Percentiles rank a stretch among this genome's conserved stretches.
Evolutionary conservation across 2,888 invertebrate genomes (phyloP).

Genomic region (Nephrocerus scutellatus): DNA sequence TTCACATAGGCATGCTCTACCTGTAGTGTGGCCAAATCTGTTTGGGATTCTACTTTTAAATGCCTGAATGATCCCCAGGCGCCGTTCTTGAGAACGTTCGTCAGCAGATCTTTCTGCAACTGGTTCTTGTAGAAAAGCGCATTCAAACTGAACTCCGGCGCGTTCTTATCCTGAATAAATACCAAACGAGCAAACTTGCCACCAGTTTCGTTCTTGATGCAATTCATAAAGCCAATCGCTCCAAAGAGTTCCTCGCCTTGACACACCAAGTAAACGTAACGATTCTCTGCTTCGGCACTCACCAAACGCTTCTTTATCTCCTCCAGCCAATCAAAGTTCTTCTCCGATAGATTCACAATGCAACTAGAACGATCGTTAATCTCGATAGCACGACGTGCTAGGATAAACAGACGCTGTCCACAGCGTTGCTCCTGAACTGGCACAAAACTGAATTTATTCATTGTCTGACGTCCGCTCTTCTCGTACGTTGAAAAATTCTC

Average conservation of each 20-base stretch:
- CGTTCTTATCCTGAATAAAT: conserved; percentile 60
- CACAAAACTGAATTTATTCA: conserved; percentile 49
- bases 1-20: conserved; percentile 95
- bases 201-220: conserved; percentile 81
- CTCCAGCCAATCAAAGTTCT: conserved; percentile 74
- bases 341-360: conserved; percentile 62
- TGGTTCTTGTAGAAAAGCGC: conserved; percentile 58
- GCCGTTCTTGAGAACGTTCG: conserved; percentile 75
- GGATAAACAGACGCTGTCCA: conserved; percentile 57
- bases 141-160: conserved; percentile 54
- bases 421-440: conserved; percentile 58
- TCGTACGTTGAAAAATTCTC: conserved; percentile 53
- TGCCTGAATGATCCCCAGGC: conserved; percentile 87
- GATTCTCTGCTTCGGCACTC: conserved; percentile 53
- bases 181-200: conserved; percentile 68
- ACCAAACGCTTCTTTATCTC: conserved; percentile 67
- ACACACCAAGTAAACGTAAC: conserved; percentile 62
- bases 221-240: conserved; percentile 81
- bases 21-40: conserved; percentile 48
- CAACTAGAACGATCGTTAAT: conserved; percentile 43
- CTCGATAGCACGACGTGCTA: conserved; percentile 52
- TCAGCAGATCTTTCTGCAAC: conserved; percentile 68
- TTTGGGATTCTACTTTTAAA: conserved; percentile 55
- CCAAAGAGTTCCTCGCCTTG: conserved; percentile 67
- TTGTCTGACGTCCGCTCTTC: conserved; percentile 41